Evolutionary conservation across 1,140 invertebrate genomes (phyloP).

Genomic region (Saccostrea glomerata): DNA sequence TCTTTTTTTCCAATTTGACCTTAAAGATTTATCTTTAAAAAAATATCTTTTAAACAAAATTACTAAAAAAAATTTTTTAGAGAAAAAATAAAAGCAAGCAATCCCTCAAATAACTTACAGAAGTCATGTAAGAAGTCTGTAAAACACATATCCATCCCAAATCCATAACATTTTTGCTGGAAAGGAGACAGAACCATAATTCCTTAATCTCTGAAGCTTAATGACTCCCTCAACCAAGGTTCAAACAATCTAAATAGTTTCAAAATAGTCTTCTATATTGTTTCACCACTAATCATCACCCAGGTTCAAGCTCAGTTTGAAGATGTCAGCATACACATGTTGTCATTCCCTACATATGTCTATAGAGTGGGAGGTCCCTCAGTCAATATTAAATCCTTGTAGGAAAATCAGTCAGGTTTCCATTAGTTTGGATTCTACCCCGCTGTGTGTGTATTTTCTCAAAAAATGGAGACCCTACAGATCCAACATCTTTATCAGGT

Average conservation of each 20-base stretch:
- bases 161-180: background rate
- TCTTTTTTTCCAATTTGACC: too few species aligned
- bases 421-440: background rate
- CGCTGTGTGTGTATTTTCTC: conserved; percentile 21
- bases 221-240: background rate
- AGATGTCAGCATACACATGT: background rate
- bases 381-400: background rate
- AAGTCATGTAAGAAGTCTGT: conserved; percentile 3
- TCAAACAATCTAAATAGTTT: background rate
- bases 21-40: too few species aligned
- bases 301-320: background rate
- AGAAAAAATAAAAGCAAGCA: background rate
- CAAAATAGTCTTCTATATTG: background rate
- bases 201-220: background rate
- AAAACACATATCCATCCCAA: background rate
- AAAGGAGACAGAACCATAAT: conserved; percentile 6
- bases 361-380: background rate
- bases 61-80: too few species aligned
- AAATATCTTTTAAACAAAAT: too few species aligned
- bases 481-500: background rate
- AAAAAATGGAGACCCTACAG: background rate
- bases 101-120: background rate
- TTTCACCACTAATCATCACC: background rate
- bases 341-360: background rate
- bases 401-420: background rate